Evolutionary conservation across 2,888 invertebrate species (phyloP), one percentile per base, ranked within the genome.

Genomic region (Cistogaster globosa): DNA sequence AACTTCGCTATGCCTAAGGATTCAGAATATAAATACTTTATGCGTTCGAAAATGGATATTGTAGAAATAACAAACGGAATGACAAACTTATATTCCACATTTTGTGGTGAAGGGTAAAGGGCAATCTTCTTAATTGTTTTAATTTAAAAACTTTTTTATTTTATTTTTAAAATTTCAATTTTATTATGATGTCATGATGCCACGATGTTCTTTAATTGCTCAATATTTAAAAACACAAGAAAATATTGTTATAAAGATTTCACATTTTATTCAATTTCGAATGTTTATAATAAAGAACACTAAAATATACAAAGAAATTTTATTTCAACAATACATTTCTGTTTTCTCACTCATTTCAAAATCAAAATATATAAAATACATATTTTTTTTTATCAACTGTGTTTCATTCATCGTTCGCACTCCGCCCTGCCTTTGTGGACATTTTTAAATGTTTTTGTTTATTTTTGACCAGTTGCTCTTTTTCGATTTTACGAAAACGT

Each of bases 401-500:
- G 1, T 48, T 48, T 48, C 45, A 48, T n/a, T 58, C 57, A 8
- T 57, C 71, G 6, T 22, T 22, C 32, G 45, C 53, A 3, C 18
- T 14, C 32, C 53, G 20, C 12, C 18, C 26, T 26, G 26, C 16
- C n/a, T 62, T 78, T 16, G 26, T 8, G 26, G 6, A 6, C 75
- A 63, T 42, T 76, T 71, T 71, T 14, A 65, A 63, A 42, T 79
- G 71, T 45, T 80, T 57, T 22, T 88, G 78, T 60, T 90, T 90
- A 75, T 88, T 88, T 11, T 87, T 88, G n/a, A 89, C 90, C 65
- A 90, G 83, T 42, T 89, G 83, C 65, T 91, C 90, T 85, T 90
- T 91, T 74, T 90, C 88, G 58, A 91, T 87, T 80, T 87, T 89
- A 1, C 77, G 82, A 83, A 90, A 90, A n/a, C 87, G 87, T 65